Evolutionary conservation across 2,797 vertebrate species (phyloP), one percentile per base, ranked within the genome.

Genomic region (Muscicapa striata): DNA sequence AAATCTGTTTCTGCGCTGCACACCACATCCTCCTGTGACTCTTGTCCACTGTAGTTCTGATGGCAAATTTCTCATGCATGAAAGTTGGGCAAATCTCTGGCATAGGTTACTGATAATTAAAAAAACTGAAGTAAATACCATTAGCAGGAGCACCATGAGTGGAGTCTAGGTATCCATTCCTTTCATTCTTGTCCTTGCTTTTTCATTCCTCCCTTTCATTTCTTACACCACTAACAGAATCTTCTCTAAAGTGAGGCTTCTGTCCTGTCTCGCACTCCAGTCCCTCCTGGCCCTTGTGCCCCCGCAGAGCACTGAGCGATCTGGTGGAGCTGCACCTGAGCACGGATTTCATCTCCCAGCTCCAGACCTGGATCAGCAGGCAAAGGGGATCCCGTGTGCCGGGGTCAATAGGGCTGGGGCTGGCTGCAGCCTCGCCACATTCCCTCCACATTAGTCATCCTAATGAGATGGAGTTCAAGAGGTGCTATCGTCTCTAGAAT

Each of bases 401-500:
- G 0, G 45, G 78, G 76, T 85, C 72, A 75, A 0, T 2, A 19
- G 72, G 61, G 54, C 79, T 82, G 66, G 40, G 32, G 5, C 80
- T 13, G 55, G 29, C 59, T 55, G 80, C 86, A 84, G 89, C 93
- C 78, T 67, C n/a, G 11, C 10, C 0, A 4, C 93, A 72, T 96
- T 95, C 89, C 38, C 94, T 89, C 49, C 46, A 1, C 64, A 6
- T 94, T 89, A 94, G 46, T 95, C 94, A 91, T 59, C 29, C 7
- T 54, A 66, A 75, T 9, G 89, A 84, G 87, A 48, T 67, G 84
- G 46, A 41, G 32, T 78, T 92, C 62, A 90, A 85, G 91, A 94
- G 54, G 66, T 72, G 91, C 87, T 75, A 34, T 94, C 45, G 16
- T 91, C 89, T 94, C 91, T 62, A 84, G 86, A 91, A 91, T 75